A percentile compares a stretch with the other conserved stretches of the same genome.
Evolutionary conservation across 2,888 invertebrate genomes (phyloP).

Genomic region (Apomyelois bistriatella): DNA sequence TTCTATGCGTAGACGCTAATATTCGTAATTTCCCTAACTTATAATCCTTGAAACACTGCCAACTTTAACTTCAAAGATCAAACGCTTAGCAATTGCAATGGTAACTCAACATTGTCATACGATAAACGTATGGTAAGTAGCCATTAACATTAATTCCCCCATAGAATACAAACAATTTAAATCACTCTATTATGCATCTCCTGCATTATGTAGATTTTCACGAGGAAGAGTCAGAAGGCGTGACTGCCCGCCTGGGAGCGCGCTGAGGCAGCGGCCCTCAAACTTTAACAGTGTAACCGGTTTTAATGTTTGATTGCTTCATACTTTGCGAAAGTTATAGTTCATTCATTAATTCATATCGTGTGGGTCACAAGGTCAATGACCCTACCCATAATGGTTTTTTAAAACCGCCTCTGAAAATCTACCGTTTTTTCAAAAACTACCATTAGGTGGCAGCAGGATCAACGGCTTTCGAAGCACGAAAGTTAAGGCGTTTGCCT

Average conservation of each 20-base stretch:
- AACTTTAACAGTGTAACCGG: neutral
- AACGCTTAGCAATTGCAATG: neutral
- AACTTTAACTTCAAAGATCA: neutral
- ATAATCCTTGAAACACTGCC: neutral
- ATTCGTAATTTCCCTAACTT: neutral
- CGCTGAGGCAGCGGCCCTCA: slow-evolving; percentile 20
- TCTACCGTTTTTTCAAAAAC: too few relatives aligned
- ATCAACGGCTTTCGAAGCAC: too few relatives aligned
- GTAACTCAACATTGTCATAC: neutral
- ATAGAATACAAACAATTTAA: slow-evolving; percentile 29
- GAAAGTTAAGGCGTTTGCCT: too few relatives aligned
- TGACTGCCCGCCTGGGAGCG: slow-evolving; percentile 59
- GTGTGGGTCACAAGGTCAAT: too few relatives aligned
- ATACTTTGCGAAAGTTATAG: neutral
- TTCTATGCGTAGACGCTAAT: too few relatives aligned
- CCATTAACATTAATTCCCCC: slow-evolving; percentile 14
- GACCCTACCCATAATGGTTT: too few relatives aligned
- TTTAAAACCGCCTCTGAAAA: too few relatives aligned
- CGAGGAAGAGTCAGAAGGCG: slow-evolving; percentile 56
- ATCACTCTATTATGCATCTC: slow-evolving; percentile 47
- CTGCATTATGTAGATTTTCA: slow-evolving; percentile 56
- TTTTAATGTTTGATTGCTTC: too few relatives aligned
- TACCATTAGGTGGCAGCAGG: too few relatives aligned
- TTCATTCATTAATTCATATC: too few relatives aligned
- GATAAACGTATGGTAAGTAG: slow-evolving; percentile 11